Evolutionary conservation across 1,140 invertebrate species (phyloP), one percentile per base, ranked within the genome.

Genomic region (Stegodyphus mimosarum): DNA sequence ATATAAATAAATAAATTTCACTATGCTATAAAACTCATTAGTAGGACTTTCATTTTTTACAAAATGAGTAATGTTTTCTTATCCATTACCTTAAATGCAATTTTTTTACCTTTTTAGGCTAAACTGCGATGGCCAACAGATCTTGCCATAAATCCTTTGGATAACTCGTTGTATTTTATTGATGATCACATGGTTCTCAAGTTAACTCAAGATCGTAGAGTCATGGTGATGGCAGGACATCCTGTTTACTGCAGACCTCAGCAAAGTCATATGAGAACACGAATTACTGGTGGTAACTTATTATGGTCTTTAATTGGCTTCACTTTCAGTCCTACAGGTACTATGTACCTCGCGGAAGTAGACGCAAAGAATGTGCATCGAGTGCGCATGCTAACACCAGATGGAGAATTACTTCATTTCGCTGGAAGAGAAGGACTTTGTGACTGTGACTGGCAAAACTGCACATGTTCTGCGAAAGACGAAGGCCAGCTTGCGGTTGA

Each of bases 81-180:
- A 33, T 33, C 33, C 33, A 33, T 33, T 33, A 33, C 33, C 33
- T 33, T 33, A 33, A 33, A 33, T 3, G 33, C 33, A 33, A 33
- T 33, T 33, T 3, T 33, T 33, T 33, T 33, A 33, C 33, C 33
- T 79, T 89, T 90, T 51, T 87, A 93, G 92, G 96, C 97, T 80
- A 96, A 96, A 89, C 91, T 99, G n/a, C 93, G 96, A 67, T 99
- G 97, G 97, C 97, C 97, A 1, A 98, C 97, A 0, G 96, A 97
- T 89, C 90, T 99, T 0, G 94, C 96, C 0, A 96, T 99, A 18
- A 98, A 96, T 91, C 97, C 97, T 0, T 91, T 99, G 64, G 97
- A 99, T 90, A 96, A 98, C 89, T 96, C 96, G 1, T 91, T 99
- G 3, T 96, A 98, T 89, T 97, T 99, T 80, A 95, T 99, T 69